A percentile compares a stretch with the other conserved stretches of the same genome.
Conservation (phyloP, 2,113 vertebrate genomes). For the Toxotes chatareus region DNA sequence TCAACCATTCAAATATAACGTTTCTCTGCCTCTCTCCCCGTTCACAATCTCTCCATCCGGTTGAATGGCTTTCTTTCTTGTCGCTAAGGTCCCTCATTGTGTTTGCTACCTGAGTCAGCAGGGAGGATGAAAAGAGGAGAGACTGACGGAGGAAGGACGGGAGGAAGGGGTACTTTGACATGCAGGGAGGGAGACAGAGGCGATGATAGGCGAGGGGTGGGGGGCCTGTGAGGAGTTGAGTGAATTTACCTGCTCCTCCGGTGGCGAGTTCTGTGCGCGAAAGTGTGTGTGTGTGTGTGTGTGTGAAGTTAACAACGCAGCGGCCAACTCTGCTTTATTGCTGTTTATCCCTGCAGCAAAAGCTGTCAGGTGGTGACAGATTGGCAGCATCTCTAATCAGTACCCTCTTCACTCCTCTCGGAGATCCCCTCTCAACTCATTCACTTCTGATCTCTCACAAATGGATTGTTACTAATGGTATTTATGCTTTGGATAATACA, state of each 20-base stretch:
- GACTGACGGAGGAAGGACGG: constrained; percentile 53
- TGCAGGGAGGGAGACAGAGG: constrained; percentile 69
- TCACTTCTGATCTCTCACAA: constrained; percentile 64
- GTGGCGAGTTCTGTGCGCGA: constrained; percentile 62
- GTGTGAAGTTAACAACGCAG: constrained; percentile 72
- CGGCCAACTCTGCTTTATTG: constrained; percentile 77
- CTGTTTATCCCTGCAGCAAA: constrained; percentile 83
- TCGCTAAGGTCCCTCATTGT: constrained; percentile 77
- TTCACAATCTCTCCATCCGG: constrained; percentile 70
- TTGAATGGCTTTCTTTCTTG: constrained; percentile 72
- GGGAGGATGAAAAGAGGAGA: constrained; percentile 75
- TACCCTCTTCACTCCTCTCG: constrained; percentile 59
- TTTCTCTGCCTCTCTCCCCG: constrained; percentile 42
- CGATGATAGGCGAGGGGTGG: constrained; percentile 64
- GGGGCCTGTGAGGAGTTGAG: constrained; percentile 54
- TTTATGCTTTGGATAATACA: constrained; percentile 25
- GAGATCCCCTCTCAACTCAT: constrained; percentile 57
- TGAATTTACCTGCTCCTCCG: constrained; percentile 75
- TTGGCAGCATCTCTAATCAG: constrained; percentile 80
- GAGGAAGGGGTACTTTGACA: constrained; percentile 62
- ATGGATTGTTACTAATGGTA: constrained; percentile 46
- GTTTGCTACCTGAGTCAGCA: constrained; percentile 83
- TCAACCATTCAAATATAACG: constrained; percentile 76
- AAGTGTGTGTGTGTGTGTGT: constrained; percentile 44
- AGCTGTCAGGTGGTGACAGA: constrained; percentile 78